Percentiles rank a stretch among this genome's conserved stretches.
Conservation (phyloP, 2,113 vertebrate genomes). For the Xiphophorus hellerii region DNA sequence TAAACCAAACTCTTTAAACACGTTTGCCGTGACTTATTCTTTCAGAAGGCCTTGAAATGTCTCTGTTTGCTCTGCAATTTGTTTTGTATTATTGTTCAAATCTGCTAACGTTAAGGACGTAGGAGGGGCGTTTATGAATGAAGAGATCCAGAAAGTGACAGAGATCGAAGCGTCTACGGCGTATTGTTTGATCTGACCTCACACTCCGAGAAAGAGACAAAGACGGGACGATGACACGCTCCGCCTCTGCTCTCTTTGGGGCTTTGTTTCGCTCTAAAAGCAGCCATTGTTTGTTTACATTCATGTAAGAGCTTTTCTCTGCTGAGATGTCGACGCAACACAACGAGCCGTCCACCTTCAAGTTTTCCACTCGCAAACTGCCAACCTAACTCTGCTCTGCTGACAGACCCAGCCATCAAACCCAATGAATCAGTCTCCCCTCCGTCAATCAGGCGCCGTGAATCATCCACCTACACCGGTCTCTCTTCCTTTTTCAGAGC, state of each 20-base stretch:
- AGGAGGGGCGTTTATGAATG: constrained; percentile 17
- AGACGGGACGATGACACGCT: constrained; percentile 46
- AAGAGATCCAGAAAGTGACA: constrained; percentile 4
- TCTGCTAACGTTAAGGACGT: background rate
- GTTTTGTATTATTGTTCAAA: background rate
- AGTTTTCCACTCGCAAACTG: background rate
- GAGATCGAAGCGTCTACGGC: background rate
- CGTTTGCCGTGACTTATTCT: background rate
- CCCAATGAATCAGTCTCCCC: constrained; percentile 56
- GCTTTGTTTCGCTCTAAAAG: constrained; percentile 59
- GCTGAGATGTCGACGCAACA: constrained; percentile 28
- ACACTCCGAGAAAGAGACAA: constrained; percentile 35
- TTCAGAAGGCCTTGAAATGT: background rate
- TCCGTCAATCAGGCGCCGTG: constrained; percentile 50
- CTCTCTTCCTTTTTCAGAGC: constrained; percentile 19
- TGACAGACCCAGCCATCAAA: constrained; percentile 42
- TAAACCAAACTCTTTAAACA: background rate
- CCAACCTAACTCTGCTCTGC: constrained; percentile 27
- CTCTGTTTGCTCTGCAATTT: background rate
- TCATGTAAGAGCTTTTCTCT: constrained; percentile 40
- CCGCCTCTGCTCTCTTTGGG: constrained; percentile 33
- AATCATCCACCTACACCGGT: constrained; percentile 60
- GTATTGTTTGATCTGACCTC: constrained; percentile 39
- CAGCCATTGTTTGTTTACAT: constrained; percentile 52
- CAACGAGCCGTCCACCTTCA: background rate